Evolutionary conservation across 2,888 invertebrate genomes (phyloP).

Genomic region (Chouioia cunea): DNA sequence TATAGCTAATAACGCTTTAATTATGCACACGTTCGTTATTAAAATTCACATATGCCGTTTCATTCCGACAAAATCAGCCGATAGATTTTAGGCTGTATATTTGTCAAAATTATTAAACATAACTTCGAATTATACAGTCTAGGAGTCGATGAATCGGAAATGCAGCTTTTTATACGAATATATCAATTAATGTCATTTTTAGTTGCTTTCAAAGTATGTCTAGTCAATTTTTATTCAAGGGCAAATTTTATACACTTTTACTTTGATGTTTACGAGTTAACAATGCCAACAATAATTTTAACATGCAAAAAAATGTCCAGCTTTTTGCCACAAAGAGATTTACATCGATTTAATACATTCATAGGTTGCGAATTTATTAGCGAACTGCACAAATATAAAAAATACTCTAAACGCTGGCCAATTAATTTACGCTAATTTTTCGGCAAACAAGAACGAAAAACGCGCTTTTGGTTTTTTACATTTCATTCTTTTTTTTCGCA

Average conservation of each 20-base stretch:
- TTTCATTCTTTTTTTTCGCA: conserved; percentile 35
- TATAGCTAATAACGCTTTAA: too few species aligned
- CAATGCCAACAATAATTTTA: conserved; percentile 10
- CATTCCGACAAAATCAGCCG: too few species aligned
- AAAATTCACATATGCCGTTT: too few species aligned
- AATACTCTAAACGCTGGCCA: conserved; percentile 16
- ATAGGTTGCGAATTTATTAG: conserved; percentile 31
- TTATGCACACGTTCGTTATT: too few species aligned
- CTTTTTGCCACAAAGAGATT: conserved; percentile 28
- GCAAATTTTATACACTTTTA: conserved; percentile 22
- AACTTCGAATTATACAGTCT: conserved; percentile 14
- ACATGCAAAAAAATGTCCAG: conserved; percentile 16
- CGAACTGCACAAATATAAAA: conserved; percentile 31
- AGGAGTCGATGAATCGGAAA: conserved; percentile 4
- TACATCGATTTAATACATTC: conserved; percentile 38
- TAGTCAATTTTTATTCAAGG: conserved; percentile 11
- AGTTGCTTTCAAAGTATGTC: conserved; percentile 13
- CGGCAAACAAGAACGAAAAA: conserved; percentile 35
- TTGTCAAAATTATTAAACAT: conserved; percentile 11
- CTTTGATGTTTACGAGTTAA: conserved; percentile 16
- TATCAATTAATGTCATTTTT: too few species aligned
- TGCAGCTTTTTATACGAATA: conserved; percentile 5
- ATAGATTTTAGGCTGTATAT: conserved; percentile 30
- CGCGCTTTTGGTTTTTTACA: conserved; percentile 36
- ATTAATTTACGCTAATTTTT: conserved; percentile 29